Conservation (phyloP, 2,113 vertebrate genomes). For the Gavialis gangeticus region DNA sequence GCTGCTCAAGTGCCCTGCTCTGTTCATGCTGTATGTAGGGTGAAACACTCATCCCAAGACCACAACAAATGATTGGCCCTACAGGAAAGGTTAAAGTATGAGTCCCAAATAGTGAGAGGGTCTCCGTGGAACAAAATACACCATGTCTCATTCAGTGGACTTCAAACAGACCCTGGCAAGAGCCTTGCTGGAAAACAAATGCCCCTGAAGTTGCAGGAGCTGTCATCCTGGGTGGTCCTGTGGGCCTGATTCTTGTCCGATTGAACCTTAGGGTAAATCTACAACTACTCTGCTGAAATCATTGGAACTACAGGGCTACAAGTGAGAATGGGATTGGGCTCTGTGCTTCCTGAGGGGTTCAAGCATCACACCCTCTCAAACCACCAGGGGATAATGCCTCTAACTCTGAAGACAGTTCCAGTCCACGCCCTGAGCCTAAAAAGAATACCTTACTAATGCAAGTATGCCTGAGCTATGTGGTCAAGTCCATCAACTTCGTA, state of each 20-base stretch:
- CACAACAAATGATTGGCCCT: rapidly evolving
- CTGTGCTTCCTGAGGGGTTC: rapidly evolving
- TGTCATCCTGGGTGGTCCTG: rapidly evolving
- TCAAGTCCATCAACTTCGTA: background rate
- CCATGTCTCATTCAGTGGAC: rapidly evolving
- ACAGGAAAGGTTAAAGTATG: rapidly evolving
- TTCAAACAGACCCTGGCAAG: background rate
- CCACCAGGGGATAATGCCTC: background rate
- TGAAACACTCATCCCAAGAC: background rate
- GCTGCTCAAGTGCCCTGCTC: background rate
- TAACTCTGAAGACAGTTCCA: background rate
- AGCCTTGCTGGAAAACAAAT: background rate
- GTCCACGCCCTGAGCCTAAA: background rate
- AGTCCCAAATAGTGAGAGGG: background rate
- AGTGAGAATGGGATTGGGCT: background rate
- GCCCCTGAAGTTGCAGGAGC: background rate
- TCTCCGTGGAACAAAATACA: background rate
- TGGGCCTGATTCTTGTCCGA: background rate
- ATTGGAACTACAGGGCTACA: rapidly evolving
- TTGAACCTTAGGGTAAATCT: background rate
- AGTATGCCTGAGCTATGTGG: background rate
- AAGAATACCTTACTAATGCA: background rate
- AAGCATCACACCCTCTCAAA: rapidly evolving
- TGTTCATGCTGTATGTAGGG: background rate
- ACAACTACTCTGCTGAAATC: background rate